Evolutionary conservation across 2,113 vertebrate genomes (phyloP).

Genomic region (Esox niger): DNA sequence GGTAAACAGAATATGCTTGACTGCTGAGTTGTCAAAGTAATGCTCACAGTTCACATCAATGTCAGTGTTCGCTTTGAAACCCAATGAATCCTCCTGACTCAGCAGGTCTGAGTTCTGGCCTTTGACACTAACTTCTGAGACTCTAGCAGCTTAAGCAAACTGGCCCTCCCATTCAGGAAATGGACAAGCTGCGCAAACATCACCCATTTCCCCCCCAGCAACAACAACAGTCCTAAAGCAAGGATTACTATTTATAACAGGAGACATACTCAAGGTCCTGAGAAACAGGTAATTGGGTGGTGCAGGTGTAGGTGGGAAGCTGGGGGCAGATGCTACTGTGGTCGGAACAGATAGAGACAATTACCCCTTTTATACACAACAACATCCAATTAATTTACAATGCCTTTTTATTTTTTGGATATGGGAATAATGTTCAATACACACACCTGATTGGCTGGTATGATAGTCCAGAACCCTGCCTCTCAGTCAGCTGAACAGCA

Average conservation of each 20-base stretch:
- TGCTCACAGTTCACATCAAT: too few species aligned
- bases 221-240: slow-evolving; percentile 29
- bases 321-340: slow-evolving; percentile 58
- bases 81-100: neutral
- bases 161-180: slow-evolving; percentile 47
- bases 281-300: slow-evolving; percentile 69
- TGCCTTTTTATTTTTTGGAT: too few species aligned
- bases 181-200: slow-evolving; percentile 67
- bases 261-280: slow-evolving; percentile 37
- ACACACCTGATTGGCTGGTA: too few species aligned
- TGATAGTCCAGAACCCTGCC: too few species aligned
- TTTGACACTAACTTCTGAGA: slow-evolving; percentile 48
- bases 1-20: too few species aligned
- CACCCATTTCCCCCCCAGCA: slow-evolving; percentile 17
- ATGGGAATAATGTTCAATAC: too few species aligned
- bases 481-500: too few species aligned
- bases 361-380: too few species aligned
- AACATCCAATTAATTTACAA: too few species aligned
- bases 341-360: slow-evolving; percentile 75
- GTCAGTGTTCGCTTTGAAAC: too few species aligned
- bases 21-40: too few species aligned
- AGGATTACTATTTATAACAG: slow-evolving; percentile 41
- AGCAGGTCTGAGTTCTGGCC: neutral
- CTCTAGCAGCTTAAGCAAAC: slow-evolving; percentile 67
- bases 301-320: neutral